Evolutionary conservation across 1,140 invertebrate species (phyloP), one percentile per base, ranked within the genome.

Genomic region (Bombus vancouverensis): DNA sequence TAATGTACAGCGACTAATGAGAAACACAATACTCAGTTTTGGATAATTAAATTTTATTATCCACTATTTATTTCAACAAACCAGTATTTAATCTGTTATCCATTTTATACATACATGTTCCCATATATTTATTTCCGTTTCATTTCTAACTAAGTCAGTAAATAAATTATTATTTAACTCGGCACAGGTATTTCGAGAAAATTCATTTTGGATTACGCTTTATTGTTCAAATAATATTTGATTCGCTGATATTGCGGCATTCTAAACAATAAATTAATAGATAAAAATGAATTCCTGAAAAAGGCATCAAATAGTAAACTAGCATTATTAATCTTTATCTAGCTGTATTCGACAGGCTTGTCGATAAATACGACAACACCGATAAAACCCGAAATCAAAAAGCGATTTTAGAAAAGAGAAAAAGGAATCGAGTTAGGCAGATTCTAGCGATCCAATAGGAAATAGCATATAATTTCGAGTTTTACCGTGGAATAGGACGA

Each of bases 401-500:
- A 78, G 47, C 62, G 47, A 75, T 53, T 59, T 53, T 62, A n/a
- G 62, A 77, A 83, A 25, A 39, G 10, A 25, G 37, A 22, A 25
- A 39, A 13, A 4, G 65, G 72, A 81, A 66, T 74, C 76, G 68
- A 84, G 76, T 90, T 90, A 86, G 85, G 80, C 62, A 88, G 81
- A 90, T 89, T 87, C 81, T 57, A 82, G 72, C 62, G 70, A 90
- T 90, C 88, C 78, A 77, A 32, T 87, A 76, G 87, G 62, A 90
- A 88, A 88, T 83, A 65, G 59, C 83, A 68, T 90, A 90, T 80
- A 90, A 90, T 90, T 88, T 90, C 85, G 81, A 86, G 88, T 84
- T 74, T 81, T 72, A 71, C 84, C 68, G 73, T 68, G 83, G 75
- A 85, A 77, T 68, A 59, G 73, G 76, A 80, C 44, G 59, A 59